These are phyloP conservation scores for Thysanoteuthis rhombus DNA, from an alignment of 2,888 invertebrate genomes.

Conservation along the genomic window DNA sequence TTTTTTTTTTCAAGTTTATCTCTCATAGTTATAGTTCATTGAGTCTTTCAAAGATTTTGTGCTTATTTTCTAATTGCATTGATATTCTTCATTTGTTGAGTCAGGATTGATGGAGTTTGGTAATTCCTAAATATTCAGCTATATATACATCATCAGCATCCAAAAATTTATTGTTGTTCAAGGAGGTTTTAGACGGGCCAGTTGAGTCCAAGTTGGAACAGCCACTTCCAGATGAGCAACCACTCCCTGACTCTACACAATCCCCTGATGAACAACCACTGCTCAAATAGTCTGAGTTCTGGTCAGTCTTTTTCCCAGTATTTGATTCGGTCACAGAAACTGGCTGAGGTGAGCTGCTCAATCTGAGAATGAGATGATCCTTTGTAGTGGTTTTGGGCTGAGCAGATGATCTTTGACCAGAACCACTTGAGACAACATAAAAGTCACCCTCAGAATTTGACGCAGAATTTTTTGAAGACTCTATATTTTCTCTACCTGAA, in stretches of 20 bases:
- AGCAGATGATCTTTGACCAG: neutral
- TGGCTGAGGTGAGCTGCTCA: neutral
- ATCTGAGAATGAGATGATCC: neutral
- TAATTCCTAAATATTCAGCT: neutral
- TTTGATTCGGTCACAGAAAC: neutral
- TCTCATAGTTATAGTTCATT: no score
- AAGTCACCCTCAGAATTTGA: neutral
- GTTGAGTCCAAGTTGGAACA: neutral
- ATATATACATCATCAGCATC: conserved; percentile 12
- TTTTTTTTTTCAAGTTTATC: no score
- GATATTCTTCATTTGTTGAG: neutral
- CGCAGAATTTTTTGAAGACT: neutral
- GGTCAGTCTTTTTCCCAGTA: neutral
- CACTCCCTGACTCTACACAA: neutral
- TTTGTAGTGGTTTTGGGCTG: neutral
- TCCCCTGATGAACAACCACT: neutral
- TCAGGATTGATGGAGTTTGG: neutral
- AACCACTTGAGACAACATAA: neutral
- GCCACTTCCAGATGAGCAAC: conserved; percentile 12
- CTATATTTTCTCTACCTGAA: no score
- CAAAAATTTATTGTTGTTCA: neutral
- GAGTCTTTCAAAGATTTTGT: neutral
- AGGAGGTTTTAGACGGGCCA: neutral
- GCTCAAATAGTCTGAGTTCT: neutral
- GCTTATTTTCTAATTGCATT: neutral